phyloP scores from a whole-genome alignment of 2,888 invertebrate species.

The Lochmaea capreae region DNA sequence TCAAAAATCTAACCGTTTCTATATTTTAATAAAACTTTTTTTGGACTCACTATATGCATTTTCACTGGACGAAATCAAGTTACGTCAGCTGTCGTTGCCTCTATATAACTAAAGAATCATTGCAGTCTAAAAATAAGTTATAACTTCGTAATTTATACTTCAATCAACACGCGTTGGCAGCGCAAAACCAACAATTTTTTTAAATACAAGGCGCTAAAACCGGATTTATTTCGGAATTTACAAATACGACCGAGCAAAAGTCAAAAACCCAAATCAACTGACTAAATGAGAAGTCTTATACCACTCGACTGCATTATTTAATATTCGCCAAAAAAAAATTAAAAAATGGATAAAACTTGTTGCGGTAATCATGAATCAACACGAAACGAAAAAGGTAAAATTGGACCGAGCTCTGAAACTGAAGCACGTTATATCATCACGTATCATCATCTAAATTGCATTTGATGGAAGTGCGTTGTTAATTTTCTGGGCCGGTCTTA shows the following conservation, averaged over 20 bases:
- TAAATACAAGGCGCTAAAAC: not conserved
- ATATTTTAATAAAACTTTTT: too few relatives aligned
- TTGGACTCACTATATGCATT: too few relatives aligned
- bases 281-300: conserved; percentile 1
- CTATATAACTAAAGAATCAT: not conserved
- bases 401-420: not conserved
- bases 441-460: conserved; percentile 5
- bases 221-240: conserved; percentile 2
- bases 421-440: conserved; percentile 9
- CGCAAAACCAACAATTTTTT: not conserved
- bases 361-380: conserved; percentile 11
- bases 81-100: too few relatives aligned
- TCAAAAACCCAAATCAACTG: conserved; percentile 7
- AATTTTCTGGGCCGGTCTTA: conserved; percentile 1
- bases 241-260: not conserved
- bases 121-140: not conserved
- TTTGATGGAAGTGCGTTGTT: not conserved
- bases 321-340: not conserved
- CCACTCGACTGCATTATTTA: not conserved
- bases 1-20: too few relatives aligned
- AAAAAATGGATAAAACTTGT: not conserved
- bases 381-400: not conserved
- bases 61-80: too few relatives aligned
- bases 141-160: not conserved
- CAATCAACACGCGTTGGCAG: conserved; percentile 1